Percentiles rank a stretch among this genome's conserved stretches.
These are phyloP conservation scores for Scrobipalpa costella DNA, from an alignment of 2,888 invertebrate species.

Conservation along the genomic window DNA sequence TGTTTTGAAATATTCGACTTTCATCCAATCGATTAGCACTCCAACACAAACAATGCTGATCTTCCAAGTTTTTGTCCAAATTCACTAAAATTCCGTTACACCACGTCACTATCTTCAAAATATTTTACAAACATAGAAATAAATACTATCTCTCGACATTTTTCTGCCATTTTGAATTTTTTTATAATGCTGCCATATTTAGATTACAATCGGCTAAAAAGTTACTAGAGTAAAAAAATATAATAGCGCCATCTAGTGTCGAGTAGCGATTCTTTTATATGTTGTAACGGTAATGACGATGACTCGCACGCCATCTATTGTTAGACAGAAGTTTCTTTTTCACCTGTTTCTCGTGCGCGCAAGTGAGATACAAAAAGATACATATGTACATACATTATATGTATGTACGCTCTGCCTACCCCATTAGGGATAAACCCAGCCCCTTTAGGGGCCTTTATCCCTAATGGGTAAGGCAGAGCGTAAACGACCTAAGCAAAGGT, in stretches of 20 bases:
- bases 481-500: too few species aligned
- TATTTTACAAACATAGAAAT: slow-evolving; percentile 55
- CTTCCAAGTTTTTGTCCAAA: slow-evolving; percentile 38
- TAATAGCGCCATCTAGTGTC: not conserved
- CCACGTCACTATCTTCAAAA: slow-evolving; percentile 68
- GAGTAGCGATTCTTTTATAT: not conserved
- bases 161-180: slow-evolving; percentile 72
- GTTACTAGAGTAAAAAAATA: slow-evolving; percentile 4
- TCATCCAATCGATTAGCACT: slow-evolving; percentile 28
- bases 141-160: slow-evolving; percentile 47
- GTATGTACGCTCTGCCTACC: too few species aligned
- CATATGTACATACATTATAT: too few species aligned
- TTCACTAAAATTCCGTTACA: slow-evolving; percentile 60
- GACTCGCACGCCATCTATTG: too few species aligned
- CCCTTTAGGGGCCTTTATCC: too few species aligned
- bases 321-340: too few species aligned
- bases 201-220: not conserved
- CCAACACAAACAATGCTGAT: slow-evolving; percentile 30
- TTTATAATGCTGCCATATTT: slow-evolving; percentile 23
- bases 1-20: slow-evolving; percentile 27
- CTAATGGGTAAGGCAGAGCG: too few species aligned
- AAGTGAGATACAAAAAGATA: too few species aligned
- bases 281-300: too few species aligned
- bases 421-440: too few species aligned
- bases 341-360: too few species aligned